phyloP scores from a whole-genome alignment of 2,888 invertebrate genomes.

The Nasonovia ribisnigri region DNA sequence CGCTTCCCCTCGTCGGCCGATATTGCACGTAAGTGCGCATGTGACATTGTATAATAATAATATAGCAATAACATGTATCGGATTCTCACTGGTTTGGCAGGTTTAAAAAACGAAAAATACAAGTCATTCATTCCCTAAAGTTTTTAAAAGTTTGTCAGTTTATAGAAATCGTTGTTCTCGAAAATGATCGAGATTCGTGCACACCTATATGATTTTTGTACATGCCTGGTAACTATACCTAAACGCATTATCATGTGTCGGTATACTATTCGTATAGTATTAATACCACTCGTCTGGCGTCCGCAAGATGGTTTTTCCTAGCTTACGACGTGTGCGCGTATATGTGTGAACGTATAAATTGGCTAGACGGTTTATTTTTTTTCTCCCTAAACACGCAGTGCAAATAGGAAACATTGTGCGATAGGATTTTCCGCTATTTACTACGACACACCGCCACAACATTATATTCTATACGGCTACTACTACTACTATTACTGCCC shows the following conservation, averaged over 20 bases:
- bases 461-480: not conserved
- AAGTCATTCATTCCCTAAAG: not conserved
- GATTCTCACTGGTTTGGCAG: not conserved
- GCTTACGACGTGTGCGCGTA: not conserved
- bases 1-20: not conserved
- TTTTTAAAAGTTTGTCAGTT: not conserved
- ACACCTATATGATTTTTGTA: not conserved
- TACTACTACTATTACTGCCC: not conserved
- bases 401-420: slow-evolving; percentile 47
- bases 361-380: slow-evolving; percentile 46
- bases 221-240: not conserved
- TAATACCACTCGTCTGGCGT: too few relatives aligned
- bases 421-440: slow-evolving; percentile 56
- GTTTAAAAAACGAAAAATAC: not conserved
- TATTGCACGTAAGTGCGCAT: not conserved
- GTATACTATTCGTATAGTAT: not conserved
- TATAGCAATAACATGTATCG: not conserved
- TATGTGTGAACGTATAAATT: slow-evolving; percentile 19
- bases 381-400: not conserved
- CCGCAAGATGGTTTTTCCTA: not conserved
- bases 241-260: not conserved
- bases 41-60: not conserved
- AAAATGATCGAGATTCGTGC: not conserved
- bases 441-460: slow-evolving; percentile 14
- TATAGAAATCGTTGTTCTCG: not conserved